These are phyloP conservation scores for Diadophis punctatus DNA, from an alignment of 2,113 vertebrate species.

Conservation along the genomic window DNA sequence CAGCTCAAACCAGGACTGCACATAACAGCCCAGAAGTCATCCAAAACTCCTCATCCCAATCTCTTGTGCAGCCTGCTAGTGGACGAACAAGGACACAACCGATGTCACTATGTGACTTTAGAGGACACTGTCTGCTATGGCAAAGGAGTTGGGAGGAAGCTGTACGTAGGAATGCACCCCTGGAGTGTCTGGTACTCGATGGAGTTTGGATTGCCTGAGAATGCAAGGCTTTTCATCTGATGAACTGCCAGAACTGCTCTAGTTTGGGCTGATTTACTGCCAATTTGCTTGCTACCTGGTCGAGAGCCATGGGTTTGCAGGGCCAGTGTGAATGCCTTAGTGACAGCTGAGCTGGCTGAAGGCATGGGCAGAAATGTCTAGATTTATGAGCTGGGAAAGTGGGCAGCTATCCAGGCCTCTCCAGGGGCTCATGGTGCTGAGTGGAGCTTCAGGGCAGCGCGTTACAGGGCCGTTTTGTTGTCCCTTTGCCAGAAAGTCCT, in stretches of 20 bases:
- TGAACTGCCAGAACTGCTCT: background rate
- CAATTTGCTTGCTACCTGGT: background rate
- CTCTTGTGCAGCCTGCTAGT: background rate
- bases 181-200: background rate
- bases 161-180: background rate
- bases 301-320: background rate
- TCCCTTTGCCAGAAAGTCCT: background rate
- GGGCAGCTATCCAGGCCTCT: background rate
- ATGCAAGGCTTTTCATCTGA: background rate
- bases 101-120: background rate
- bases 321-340: background rate
- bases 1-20: background rate
- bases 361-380: conserved; percentile 2
- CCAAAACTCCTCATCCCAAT: background rate
- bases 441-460: background rate
- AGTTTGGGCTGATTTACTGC: background rate
- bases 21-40: background rate
- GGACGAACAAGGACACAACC: background rate
- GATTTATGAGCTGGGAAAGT: conserved; percentile 16
- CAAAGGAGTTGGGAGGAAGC: background rate
- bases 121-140: background rate
- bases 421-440: background rate
- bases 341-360: background rate
- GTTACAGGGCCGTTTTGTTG: background rate
- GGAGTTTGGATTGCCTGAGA: background rate